Conservation (phyloP, 2,888 invertebrate species). For the Melangyna quadrimaculata region DNA sequence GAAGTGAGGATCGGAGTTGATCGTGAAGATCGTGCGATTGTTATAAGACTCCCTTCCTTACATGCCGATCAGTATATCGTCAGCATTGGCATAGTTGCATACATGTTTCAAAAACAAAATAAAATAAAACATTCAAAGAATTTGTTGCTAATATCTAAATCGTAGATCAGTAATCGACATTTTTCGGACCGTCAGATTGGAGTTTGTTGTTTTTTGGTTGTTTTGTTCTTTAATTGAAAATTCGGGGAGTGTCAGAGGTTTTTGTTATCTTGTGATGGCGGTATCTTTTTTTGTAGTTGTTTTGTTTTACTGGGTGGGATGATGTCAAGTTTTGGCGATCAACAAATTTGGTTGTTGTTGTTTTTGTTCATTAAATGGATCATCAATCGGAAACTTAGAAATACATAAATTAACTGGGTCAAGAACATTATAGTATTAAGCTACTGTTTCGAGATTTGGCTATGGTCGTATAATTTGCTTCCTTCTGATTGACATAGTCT, state of each 20-base stretch:
- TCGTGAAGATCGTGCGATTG: constrained; percentile 44
- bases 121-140: neutral
- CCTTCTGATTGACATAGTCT: constrained; percentile 33
- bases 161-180: constrained; percentile 58
- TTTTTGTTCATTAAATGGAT: constrained; percentile 57
- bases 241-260: constrained; percentile 58
- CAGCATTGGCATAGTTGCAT: constrained; percentile 56
- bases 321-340: constrained; percentile 66
- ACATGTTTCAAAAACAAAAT: constrained; percentile 8
- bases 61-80: constrained; percentile 67
- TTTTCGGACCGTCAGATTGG: constrained; percentile 37
- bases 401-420: constrained; percentile 49
- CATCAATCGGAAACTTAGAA: constrained; percentile 50
- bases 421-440: constrained; percentile 46
- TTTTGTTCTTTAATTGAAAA: constrained; percentile 7
- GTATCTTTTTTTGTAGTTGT: constrained; percentile 29
- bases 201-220: constrained; percentile 11
- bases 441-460: constrained; percentile 30
- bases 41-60: constrained; percentile 56
- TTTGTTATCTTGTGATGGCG: constrained; percentile 41
- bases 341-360: neutral
- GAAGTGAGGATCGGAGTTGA: constrained; percentile 35
- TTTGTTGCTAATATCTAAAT: constrained; percentile 36
- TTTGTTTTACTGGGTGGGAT: constrained; percentile 37
- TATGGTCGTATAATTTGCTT: constrained; percentile 6